Conservation (phyloP, 1,140 invertebrate genomes). For the Solenopsis invicta region DNA sequence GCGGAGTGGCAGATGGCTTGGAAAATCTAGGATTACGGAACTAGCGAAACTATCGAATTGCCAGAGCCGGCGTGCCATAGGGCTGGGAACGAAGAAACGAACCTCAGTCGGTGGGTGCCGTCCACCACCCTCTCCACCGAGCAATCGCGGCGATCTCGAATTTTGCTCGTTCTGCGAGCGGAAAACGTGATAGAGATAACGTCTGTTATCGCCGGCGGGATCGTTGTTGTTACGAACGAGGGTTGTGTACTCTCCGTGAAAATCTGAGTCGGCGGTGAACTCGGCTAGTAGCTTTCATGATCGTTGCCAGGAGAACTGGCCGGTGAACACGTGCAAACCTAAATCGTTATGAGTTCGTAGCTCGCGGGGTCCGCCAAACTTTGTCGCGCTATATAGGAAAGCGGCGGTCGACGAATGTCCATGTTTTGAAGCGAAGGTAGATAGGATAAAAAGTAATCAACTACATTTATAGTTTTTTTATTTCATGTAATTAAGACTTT, state of each 20-base stretch:
- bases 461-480: neutral
- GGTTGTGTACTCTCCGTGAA: conserved; percentile 36
- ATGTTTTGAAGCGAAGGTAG: neutral
- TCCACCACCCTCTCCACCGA: neutral
- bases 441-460: no score
- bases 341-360: conserved; percentile 40
- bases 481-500: neutral
- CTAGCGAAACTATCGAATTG: conserved; percentile 78
- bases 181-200: conserved; percentile 61
- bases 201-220: conserved; percentile 64
- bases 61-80: conserved; percentile 14
- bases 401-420: neutral
- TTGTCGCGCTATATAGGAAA: neutral
- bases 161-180: neutral
- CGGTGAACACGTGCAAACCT: conserved; percentile 1
- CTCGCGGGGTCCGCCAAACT: neutral
- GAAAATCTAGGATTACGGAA: conserved; percentile 79
- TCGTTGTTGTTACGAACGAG: conserved; percentile 56
- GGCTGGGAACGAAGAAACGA: conserved; percentile 62
- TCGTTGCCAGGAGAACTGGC: neutral
- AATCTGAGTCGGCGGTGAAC: conserved; percentile 32
- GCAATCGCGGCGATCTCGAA: conserved; percentile 55
- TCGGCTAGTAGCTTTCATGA: conserved; percentile 8
- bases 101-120: neutral
- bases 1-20: conserved; percentile 74